phyloP scores from a whole-genome alignment of 2,797 vertebrate genomes.

The Dendrocincla fuliginosa region DNA sequence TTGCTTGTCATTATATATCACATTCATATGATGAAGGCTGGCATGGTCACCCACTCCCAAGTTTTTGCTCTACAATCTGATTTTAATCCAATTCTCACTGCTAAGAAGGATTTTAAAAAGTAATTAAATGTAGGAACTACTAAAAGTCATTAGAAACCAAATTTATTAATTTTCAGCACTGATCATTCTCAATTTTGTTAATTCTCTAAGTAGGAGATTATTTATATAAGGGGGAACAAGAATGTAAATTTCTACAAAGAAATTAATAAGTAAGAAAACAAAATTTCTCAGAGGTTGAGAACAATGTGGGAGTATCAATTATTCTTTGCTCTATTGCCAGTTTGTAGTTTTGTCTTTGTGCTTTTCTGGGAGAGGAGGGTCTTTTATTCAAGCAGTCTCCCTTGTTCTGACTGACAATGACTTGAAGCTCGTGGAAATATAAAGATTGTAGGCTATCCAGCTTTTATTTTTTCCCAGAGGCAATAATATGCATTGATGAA shows the following conservation, averaged over 20 bases:
- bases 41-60: neutral
- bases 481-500: neutral
- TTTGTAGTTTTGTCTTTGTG: neutral
- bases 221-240: neutral
- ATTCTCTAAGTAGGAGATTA: neutral
- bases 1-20: neutral
- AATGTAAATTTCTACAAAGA: neutral
- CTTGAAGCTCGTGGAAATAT: neutral
- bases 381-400: neutral
- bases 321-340: neutral
- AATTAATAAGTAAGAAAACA: neutral
- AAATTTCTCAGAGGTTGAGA: neutral
- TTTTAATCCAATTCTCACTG: neutral
- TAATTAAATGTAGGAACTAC: neutral
- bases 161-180: neutral
- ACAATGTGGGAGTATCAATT: neutral
- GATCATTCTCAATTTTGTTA: neutral
- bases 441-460: neutral
- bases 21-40: neutral
- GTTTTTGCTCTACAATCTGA: neutral
- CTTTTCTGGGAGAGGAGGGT: neutral
- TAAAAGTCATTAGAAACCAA: neutral
- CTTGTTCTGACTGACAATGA: neutral
- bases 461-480: neutral
- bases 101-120: neutral